Evolutionary conservation across 2,797 vertebrate genomes (phyloP), one percentile per base, ranked within the genome.

Genomic region (Tokudaia muenninki): DNA sequence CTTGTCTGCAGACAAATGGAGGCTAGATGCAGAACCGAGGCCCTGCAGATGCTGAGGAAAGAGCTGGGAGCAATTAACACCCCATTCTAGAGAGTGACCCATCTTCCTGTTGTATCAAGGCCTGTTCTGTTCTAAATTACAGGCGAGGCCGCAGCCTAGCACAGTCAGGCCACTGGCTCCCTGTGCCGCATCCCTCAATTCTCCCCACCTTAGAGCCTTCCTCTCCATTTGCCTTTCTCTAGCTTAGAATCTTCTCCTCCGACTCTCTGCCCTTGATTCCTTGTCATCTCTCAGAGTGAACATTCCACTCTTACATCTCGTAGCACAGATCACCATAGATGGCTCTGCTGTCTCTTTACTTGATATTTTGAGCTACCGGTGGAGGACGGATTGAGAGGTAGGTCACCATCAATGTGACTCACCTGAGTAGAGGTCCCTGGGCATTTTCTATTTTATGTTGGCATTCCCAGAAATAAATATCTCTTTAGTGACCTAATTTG

Each of bases 141-240:
- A 59, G 31, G 31, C 0, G 0, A 41, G 29, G 29, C 78, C 17
- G 0, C 1, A 13, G 55, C 7, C 63, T 29, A 17, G 59, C 0
- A 0, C 12, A 34, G 0, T 3, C 50, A 3, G 61, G 78, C 52
- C 47, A 21, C 81, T 4, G 72, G 7, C 70, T 74, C 22, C 55
- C 3, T 21, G 6, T 1, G 2, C 74, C 0, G 0, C 1, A 1
- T 22, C 22, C 14, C 2, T 78, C 17, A 5, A 44, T 63, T 67
- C 70, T 75, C 47, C 12, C 67, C 0, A 88, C 31, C 44, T 1
- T 3, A 0, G 22, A 10, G 10, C 2, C 50, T 61, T n/a, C 37
- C 11, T 65, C 57, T 83, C 24, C 47, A 57, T 55, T 78, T 34
- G 41, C 13, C 37, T 63, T 80, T 55, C 31, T 84, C 34, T 61